Evolutionary conservation across 1,140 invertebrate genomes (phyloP), one percentile per base, ranked within the genome.

Genomic region (Zaprionus vittiger): DNA sequence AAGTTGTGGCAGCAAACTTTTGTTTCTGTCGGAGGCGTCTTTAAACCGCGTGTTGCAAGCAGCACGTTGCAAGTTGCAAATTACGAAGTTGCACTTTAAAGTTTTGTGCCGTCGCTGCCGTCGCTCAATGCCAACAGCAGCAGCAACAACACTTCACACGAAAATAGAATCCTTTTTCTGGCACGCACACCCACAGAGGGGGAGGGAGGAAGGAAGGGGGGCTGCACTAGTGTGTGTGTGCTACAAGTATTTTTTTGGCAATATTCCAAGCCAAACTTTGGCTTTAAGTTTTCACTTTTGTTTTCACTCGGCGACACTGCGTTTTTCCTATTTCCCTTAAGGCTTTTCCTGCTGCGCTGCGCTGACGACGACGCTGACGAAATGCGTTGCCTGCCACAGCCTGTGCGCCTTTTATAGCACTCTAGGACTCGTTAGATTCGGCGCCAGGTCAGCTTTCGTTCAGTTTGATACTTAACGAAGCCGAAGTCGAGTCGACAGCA

Each of bases 231-330:
- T 38, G 22, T 54, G 31, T 54, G 31, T 47, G 15, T 41, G 41
- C 41, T 44, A 44, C 41, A 44, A 66, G 55, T 54, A 22, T 47
- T 41, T 71, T 70, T 77, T 67, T 68, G 71, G 70, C 64, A 62
- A 64, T 52, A 26, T 60, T 69, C 73, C 73, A 77, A 64, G 64
- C 67, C 70, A 68, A 67, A 26, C 72, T 74, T 59, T 62, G 37
- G 49, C 82, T 74, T 82, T 77, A 83, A 83, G 71, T 75, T 75
- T 89, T 59, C 85, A 89, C 84, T 89, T 84, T 84, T 89, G 55
- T 64, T 89, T 81, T 84, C 75, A 84, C 81, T 79, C 67, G 26
- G 56, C 34, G 24, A 14, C 15, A 20, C n/a, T 52, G 31, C n/a
- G 4, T 14, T 67, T 56, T 41, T 47, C n/a, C 38, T 44, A 15